A percentile compares a stretch with the other conserved stretches of the same genome.
These are phyloP conservation scores for Lepidocyrtoides sp. DNA, from an alignment of 2,888 invertebrate genomes.

Conservation along the genomic window DNA sequence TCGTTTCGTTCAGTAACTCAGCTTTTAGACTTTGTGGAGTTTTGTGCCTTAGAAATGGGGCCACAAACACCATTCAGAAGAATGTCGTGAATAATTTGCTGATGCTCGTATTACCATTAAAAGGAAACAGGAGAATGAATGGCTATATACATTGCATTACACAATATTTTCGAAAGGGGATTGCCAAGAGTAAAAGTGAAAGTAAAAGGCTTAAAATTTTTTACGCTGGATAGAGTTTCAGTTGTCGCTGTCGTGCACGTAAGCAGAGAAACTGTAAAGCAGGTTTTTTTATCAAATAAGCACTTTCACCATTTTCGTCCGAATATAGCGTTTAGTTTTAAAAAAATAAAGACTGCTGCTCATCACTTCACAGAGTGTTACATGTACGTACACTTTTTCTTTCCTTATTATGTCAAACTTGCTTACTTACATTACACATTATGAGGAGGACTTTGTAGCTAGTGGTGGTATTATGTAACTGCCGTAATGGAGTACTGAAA, in stretches of 20 bases:
- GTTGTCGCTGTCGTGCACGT: neutral
- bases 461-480: slow-evolving; percentile 13
- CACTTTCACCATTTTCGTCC: slow-evolving; percentile 25
- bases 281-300: slow-evolving; percentile 36
- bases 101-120: slow-evolving; percentile 40
- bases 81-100: slow-evolving; percentile 73
- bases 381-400: neutral
- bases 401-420: neutral
- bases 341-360: neutral
- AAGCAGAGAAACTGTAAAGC: neutral
- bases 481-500: slow-evolving; percentile 13
- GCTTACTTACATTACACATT: neutral
- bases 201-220: neutral
- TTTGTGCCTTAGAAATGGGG: slow-evolving; percentile 7
- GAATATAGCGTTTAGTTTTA: neutral
- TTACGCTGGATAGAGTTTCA: slow-evolving; percentile 10
- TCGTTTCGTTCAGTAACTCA: neutral
- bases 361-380: slow-evolving; percentile 1
- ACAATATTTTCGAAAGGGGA: neutral
- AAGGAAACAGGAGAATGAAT: slow-evolving; percentile 10
- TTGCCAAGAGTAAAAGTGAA: neutral
- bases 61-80: slow-evolving; percentile 49
- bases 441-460: neutral
- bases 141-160: neutral
- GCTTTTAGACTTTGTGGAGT: neutral